Base-by-base conservation (phyloP, 2,888 invertebrate species). In the Lithodes maja region DNA sequence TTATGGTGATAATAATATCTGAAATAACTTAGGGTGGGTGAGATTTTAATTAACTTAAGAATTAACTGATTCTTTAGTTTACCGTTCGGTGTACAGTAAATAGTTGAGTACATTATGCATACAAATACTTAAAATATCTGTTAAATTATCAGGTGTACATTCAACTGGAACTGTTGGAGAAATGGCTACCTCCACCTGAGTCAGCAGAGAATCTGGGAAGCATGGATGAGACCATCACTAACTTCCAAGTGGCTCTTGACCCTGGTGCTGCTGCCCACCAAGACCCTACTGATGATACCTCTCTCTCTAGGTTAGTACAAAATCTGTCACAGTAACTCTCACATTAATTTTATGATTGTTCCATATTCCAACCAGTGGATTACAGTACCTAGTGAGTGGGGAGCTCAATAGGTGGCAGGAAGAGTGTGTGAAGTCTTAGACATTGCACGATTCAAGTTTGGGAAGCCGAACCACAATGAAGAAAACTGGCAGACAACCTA, bases 121-220 rank as follows among this genome's bases (percentile, higher is more conserved):
- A 7, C 61, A 49, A 50, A 12, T 61, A 74, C 52, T 85, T 74
- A 68, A 0, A 55, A 9, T 33, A 0, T 33, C 0, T 33, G 33
- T 33, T 33, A 33, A 33, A 33, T 33, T 50, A 61, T 33, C 83
- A 91, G 91, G 84, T 74, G 9, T n/a, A 75, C 3, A 89, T 91
- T 17, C 91, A 89, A 83, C 55, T 87, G 49, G 90, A 89, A 17
- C 78, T 91, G 81, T 61, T 91, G 54, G 88, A 90, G 78, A 86
- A 91, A 68, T 91, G 91, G 91, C 89, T 91, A 15, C 91, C 90
- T 2, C 91, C 89, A 3, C 78, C 89, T 50, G 89, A 91, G 55
- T 17, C n/a, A 69, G 68, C 68, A 52, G 15, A 12, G 82, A 15
- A 17, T 3, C 12, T 12, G 2, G 1, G 69, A 3, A 33, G 33